phyloP scores from a whole-genome alignment of 1,140 invertebrate species.

The Pogonognathellus flavescens region DNA sequence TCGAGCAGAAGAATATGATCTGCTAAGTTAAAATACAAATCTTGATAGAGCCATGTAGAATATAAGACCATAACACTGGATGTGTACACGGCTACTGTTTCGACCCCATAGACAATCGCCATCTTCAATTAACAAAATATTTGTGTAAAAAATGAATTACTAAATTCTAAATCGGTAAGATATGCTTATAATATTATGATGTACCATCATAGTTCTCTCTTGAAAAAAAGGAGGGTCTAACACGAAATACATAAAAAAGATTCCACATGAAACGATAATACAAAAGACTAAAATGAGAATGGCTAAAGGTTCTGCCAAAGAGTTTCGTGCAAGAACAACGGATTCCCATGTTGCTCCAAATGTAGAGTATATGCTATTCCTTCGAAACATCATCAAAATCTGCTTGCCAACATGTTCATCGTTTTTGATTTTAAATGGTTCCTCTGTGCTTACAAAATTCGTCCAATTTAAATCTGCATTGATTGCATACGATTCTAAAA shows the following conservation, averaged over 20 bases:
- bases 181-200: too few relatives aligned
- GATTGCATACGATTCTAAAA: neutral
- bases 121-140: neutral
- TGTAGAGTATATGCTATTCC: neutral
- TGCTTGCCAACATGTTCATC: neutral
- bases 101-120: neutral
- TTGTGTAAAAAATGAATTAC: neutral
- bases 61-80: neutral
- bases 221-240: neutral
- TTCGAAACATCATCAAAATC: neutral
- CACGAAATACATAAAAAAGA: neutral
- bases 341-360: neutral
- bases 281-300: neutral
- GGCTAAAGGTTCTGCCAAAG: neutral
- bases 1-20: neutral
- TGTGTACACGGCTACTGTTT: neutral
- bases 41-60: neutral
- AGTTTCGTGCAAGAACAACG: neutral
- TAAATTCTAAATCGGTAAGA: too few relatives aligned
- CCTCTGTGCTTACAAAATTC: neutral
- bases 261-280: neutral
- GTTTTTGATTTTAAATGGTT: neutral
- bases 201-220: neutral
- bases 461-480: neutral
- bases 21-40: neutral